Evolutionary conservation across 2,888 invertebrate species (phyloP), one percentile per base, ranked within the genome.

Genomic region (Blomia tropicalis): DNA sequence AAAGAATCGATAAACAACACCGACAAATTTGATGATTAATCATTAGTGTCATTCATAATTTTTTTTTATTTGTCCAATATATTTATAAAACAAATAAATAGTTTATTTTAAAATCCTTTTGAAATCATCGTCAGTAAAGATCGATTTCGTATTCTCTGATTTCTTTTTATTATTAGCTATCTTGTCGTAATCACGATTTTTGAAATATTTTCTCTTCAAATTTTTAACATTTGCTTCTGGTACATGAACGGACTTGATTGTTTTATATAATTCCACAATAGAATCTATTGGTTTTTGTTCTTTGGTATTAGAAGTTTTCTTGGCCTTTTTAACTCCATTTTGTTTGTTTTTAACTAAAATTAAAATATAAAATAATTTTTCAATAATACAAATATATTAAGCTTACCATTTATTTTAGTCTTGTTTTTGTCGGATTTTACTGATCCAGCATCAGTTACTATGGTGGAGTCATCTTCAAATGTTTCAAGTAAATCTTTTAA

Each of bases 91-190:
- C 36, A 36, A 36, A 36, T 36, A 36, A 36, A 36, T 17, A 36
- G 7, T 36, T 36, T 36, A 11, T 36, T 36, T 7, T 36, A 36
- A 11, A 19, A 47, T 25, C 5, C 27, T 47, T 47, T 47, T n/a
- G n/a, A 47, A 47, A 19, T 47, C 51, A 11, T 47, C n/a, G 7
- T 47, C 51, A 19, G 7, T 47, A 47, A 47, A 47, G n/a, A 47
- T n/a, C 7, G 51, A 47, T 22, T n/a, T n/a, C n/a, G 7, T 22
- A 11, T 7, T 22, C 22, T 47, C n/a, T 7, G 14, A 11, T 7
- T 7, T 7, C 23, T 47, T 47, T 7, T 47, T 47, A 14, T n/a
- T 19, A 11, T 11, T 14, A 27, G 51, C 7, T 22, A 47, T 47
- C 22, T 47, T 22, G 22, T 47, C 51, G 22, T 7, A n/a, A 47